Conservation (phyloP, 2,888 invertebrate genomes). For the Euspilapteryx auroguttella region DNA sequence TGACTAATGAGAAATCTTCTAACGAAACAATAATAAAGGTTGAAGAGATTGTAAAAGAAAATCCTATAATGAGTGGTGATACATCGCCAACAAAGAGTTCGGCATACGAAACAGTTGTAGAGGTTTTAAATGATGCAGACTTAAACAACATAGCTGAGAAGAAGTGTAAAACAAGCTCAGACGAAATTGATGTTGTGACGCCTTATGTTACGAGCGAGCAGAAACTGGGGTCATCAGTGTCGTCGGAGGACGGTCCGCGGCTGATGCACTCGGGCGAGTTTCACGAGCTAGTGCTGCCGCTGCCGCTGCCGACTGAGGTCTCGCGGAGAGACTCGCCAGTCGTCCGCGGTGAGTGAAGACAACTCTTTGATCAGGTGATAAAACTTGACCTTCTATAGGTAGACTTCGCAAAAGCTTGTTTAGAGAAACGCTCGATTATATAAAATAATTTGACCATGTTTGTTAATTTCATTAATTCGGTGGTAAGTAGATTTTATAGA, state of each 20-base stretch:
- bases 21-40: slow-evolving; percentile 16
- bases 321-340: slow-evolving; percentile 39
- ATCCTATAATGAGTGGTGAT: slow-evolving; percentile 12
- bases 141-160: too few relatives aligned
- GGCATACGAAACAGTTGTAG: slow-evolving; percentile 15
- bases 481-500: too few relatives aligned
- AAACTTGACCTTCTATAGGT: slow-evolving; percentile 45
- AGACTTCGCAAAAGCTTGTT: too few relatives aligned
- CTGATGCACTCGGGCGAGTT: slow-evolving; percentile 56
- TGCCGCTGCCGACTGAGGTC: slow-evolving; percentile 44
- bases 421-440: too few relatives aligned
- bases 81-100: slow-evolving; percentile 15
- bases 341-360: slow-evolving; percentile 60
- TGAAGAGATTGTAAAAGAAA: slow-evolving; percentile 11
- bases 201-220: slow-evolving; percentile 17
- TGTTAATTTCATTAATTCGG: too few relatives aligned
- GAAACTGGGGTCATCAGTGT: slow-evolving; percentile 9
- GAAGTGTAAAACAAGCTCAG: background rate
- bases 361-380: slow-evolving; percentile 56
- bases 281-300: slow-evolving; percentile 49
- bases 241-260: slow-evolving; percentile 14
- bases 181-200: slow-evolving; percentile 39
- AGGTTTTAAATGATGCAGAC: slow-evolving; percentile 4
- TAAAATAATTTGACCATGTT: too few relatives aligned
- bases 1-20: slow-evolving; percentile 31